Evolutionary conservation across 2,888 invertebrate species (phyloP), one percentile per base, ranked within the genome.

Genomic region (Phaonia tiefii): DNA sequence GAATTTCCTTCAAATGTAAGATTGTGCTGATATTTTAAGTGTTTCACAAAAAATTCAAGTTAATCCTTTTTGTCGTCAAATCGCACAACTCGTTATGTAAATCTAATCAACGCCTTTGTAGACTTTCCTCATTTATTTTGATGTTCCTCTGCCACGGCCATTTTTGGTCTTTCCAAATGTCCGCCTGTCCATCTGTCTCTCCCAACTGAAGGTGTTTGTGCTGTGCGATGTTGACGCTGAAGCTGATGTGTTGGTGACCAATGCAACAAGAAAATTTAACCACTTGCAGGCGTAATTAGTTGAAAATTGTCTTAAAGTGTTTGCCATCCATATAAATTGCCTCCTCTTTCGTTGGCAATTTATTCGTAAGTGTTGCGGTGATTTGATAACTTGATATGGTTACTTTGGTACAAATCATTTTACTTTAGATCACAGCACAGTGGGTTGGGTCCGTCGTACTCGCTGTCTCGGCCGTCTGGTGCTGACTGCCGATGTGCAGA

Each of bases 371-470:
- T 81, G 80, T 81, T 81, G 80, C 75, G 67, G 80, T 81, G 80
- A 81, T 81, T 81, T 81, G 80, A 81, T 81, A 72, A 78, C 78
- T 81, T 81, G 80, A 81, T 81, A 81, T 67, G 80, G 78, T 81
- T 78, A 60, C 31, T 49, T 65, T 39, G 76, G 46, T 51, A 70
- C 31, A 31, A 31, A 5, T 31, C 31, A 31, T 31, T 31, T 31
- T 31, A 17, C 60, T 37, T 8, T 17, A 17, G 39, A 37, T 2
- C 37, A 10, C 26, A n/a, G 3, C 39, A 3, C 39, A 75, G 77
- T 81, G 78, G 80, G 80, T 81, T 81, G 80, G 80, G 80, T 72
- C 70, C 54, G 44, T 15, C 17, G 7, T 25, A 39, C 42, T 58
- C 54, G 22, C 65, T 71, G 71, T 56, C n/a, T n/a, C n/a, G n/a